Evolutionary conservation across 2,888 invertebrate species (phyloP), one percentile per base, ranked within the genome.

Genomic region (Noctua comes): DNA sequence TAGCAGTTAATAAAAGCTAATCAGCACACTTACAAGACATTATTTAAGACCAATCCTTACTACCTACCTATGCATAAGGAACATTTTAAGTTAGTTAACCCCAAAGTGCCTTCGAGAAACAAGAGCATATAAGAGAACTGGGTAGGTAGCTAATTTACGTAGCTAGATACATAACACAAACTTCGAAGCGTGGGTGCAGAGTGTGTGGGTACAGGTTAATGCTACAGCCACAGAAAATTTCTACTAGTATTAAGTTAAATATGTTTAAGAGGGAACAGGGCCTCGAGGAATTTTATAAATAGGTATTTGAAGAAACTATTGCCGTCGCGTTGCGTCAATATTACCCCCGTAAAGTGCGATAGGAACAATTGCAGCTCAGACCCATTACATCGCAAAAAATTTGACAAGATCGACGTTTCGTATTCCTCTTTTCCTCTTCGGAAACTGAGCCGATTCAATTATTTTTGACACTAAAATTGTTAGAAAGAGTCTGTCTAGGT

Each of bases 1-100:
- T n/a, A 31, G 59, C 8, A 62, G 18, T 7, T 27, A 16, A 31
- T 31, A 62, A 62, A 21, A 62, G 1, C 62, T 48, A 18, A 31
- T 16, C 40, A 59, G 13, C 27, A 51, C n/a, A 68, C 18, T 31
- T 27, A n/a, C 65, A 48, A 4, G 21, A 59, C 0, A 71, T 57
- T 51, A 2, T 51, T 73, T 59, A 72, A 4, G 0, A 48, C n/a
- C 21, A 66, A 8, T 8, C 10, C 10, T 8, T 3, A 71, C 21
- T 21, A 36, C 21, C 13, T 11, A 36, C 24, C 13, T 46, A 48
- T 66, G 66, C n/a, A 43, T 57, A 54, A 36, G 48, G 66, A 59
- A 54, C n/a, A 68, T 62, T 66, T 66, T 81, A 73, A 81, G 81
- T 66, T 68, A 68, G 43, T 74, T 74, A 62, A 27, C 66, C 43